Evolutionary conservation across 2,888 invertebrate species (phyloP), one percentile per base, ranked within the genome.

Genomic region (Anoncus sp.): DNA sequence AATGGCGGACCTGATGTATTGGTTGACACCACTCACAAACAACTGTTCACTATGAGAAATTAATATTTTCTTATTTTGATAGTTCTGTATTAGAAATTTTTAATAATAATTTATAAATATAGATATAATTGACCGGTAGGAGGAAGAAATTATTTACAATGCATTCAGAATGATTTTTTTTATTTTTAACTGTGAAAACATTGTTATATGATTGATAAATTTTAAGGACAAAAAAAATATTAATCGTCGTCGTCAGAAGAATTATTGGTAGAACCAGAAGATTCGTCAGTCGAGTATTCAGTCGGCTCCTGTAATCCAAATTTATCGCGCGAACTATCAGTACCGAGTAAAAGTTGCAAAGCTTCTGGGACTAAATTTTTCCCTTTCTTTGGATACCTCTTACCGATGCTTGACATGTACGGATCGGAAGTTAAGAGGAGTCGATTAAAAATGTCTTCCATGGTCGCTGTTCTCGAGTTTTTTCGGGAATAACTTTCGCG

Each of bases 401-500:
- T 53, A 22, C 63, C 51, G 38, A 53, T 65, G 57, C 63, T 53
- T 38, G 73, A 73, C 65, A 31, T 31, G 53, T 55, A 65, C 43
- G 65, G 73, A 65, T 73, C 73, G 24, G 73, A 73, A 53, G 63
- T 65, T 53, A 55, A 43, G 31, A 65, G 65, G 55, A 73, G 43
- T 40, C 53, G 31, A 31, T 31, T 31, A 31, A 45, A 73, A 45
- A 63, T 22, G 47, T 65, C 65, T 57, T 65, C 22, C 63, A 53
- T 73, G 38, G 59, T 35, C 59, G 59, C 59, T 59, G 62, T 45
- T 59, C 57, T 59, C 38, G 57, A 53, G 22, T 38, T 27, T 51
- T 53, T 66, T 49, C 66, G 66, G 27, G 66, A 22, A 66, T 45
- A 66, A 51, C 31, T 31, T 31, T 31, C 31, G 31, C 31, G 31